Evolutionary conservation across 2,113 vertebrate species (phyloP).

Genomic region (Chaenogobius annularis): DNA sequence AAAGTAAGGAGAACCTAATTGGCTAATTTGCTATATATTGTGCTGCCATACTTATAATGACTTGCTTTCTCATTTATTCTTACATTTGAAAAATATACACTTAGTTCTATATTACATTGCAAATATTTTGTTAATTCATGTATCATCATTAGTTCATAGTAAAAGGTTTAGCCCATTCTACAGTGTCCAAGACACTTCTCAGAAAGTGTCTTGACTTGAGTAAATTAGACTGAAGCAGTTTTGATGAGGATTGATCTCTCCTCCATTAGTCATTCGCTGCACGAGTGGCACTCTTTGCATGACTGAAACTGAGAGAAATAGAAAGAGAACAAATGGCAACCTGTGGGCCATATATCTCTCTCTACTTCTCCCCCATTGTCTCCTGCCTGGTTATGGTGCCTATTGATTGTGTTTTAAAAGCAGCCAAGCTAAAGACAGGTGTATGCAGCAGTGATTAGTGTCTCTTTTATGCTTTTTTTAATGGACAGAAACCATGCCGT

Average conservation of each 20-base stretch:
- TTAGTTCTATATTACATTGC: too few relatives aligned
- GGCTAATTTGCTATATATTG: neutral
- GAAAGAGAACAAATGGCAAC: slow-evolving; percentile 37
- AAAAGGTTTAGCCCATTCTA: neutral
- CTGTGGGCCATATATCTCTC: neutral
- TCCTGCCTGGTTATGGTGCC: slow-evolving; percentile 6
- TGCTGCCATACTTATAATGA: neutral
- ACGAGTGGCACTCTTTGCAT: slow-evolving; percentile 27
- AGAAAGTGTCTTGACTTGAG: slow-evolving; percentile 26
- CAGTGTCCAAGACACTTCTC: slow-evolving; percentile 17
- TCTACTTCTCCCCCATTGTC: neutral
- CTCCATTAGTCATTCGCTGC: slow-evolving; percentile 38
- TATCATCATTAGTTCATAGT: neutral
- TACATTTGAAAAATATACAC: neutral
- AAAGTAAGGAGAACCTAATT: slow-evolving; percentile 54
- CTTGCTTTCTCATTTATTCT: neutral
- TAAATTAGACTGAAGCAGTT: slow-evolving; percentile 27
- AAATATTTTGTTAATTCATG: neutral
- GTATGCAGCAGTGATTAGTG: neutral
- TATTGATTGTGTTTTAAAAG: slow-evolving; percentile 16
- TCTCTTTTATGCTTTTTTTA: slow-evolving; percentile 28
- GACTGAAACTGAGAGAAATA: slow-evolving; percentile 35
- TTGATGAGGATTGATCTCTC: slow-evolving; percentile 55
- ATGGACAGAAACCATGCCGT: slow-evolving; percentile 80
- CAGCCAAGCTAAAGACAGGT: slow-evolving; percentile 3